Evolutionary conservation across 1,140 invertebrate species (phyloP), one percentile per base, ranked within the genome.

Genomic region (Chrysomallon squamiferum): DNA sequence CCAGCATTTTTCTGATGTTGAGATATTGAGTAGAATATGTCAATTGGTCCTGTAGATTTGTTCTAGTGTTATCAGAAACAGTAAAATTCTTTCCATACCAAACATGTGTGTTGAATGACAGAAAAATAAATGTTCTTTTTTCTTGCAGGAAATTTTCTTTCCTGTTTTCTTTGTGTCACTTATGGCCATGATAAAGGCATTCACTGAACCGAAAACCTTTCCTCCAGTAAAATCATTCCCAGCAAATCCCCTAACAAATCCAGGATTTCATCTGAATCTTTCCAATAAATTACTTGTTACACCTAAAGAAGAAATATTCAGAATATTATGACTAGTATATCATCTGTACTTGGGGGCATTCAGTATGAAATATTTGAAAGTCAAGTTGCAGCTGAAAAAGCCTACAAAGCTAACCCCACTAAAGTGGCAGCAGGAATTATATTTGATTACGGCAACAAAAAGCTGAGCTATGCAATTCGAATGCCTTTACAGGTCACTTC

Each of bases 121-220:
- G n/a, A n/a, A n/a, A n/a, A n/a, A n/a, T n/a, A n/a, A n/a, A n/a
- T n/a, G n/a, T n/a, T n/a, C n/a, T n/a, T 59, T 50, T 62, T 67
- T 7, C 33, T 71, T 74, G 43, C 70, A 79, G 78, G 78, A 79
- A 49, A 47, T 79, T 7, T 56, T 79, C 13, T 72, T 64, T 49
- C 78, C 78, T 15, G 59, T 79, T 18, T 76, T 76, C 65, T 79
- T 77, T 58, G 60, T 77, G 33, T 56, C 32, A 0, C 69, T 79
- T 7, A 60, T 79, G 22, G 65, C 72, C 7, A 47, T 78, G 62
- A 74, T 74, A 15, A 75, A 72, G 43, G 63, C 32, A 3, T 54
- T 70, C 3, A 57, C 58, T 6, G 67, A 69, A 54, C 65, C 69
- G 32, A 54, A 64, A 11, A 61, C 68, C 18, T 45, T 58, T 45